Evolutionary conservation across 2,113 vertebrate genomes (phyloP), one percentile per base, ranked within the genome.

Genomic region (Indicator indicator): DNA sequence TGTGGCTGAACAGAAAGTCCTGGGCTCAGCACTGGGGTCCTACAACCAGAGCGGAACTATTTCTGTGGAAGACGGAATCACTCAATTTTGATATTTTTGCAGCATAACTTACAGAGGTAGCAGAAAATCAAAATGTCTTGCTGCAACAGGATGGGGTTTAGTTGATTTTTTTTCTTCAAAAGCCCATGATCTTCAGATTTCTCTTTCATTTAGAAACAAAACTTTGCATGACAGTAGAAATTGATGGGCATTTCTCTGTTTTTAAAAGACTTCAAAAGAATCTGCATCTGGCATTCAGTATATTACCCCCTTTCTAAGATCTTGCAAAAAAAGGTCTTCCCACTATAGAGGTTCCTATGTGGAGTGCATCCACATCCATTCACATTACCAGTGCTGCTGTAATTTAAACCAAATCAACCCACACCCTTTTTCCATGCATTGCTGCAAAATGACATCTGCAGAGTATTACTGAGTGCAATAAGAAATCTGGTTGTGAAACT

Each of bases 271-370:
- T 86, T 56, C 11, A 27, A n/a, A 64, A 30, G 10, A 42, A 12
- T 33, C 33, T 48, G 70, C 38, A 46, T 63, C 24, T n/a, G 16
- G 11, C 11, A 28, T 71, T 40, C 24, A 56, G 38, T 52, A 14
- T 28, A 20, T 69, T 85, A 59, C 21, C 11, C 11, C 11, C 12
- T 62, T n/a, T 16, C 30, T 42, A 75, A 79, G 32, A 32, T 84
- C 54, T 71, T 59, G 46, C 18, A 24, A 68, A 78, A 72, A 70
- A 12, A 12, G 4, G 10, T 56, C 68, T 68, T n/a, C 13, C 33
- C 42, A 56, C 33, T 17, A 33, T 0, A 0, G 42, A 64, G 4
- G 44, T 13, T 36, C 20, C n/a, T 40, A 23, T 3, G 1, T 23
- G 13, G 52, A 63, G 50, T 26, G 50, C 50, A 52, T 12, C 18